Evolutionary conservation across 2,113 vertebrate genomes (phyloP), one percentile per base, ranked within the genome.

Genomic region (Gyps fulvus): DNA sequence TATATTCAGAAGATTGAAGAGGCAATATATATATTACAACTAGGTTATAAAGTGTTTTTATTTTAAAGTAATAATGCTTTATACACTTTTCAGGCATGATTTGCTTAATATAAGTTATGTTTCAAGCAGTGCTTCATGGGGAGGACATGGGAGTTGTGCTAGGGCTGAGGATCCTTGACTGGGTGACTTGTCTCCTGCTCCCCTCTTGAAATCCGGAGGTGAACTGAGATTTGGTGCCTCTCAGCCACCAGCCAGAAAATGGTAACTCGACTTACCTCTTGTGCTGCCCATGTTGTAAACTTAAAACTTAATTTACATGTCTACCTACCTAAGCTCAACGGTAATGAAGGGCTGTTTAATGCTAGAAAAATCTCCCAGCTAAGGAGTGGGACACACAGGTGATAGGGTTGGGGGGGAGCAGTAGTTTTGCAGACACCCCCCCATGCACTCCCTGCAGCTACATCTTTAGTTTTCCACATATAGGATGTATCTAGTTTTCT

Each of bases 381-480:
- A 16, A 27, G 52, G 25, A 71, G 16, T 29, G 42, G 13, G 79
- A 34, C 10, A 26, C 19, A 10, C 5, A 54, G 29, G 13, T 58
- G 40, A 62, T 9, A n/a, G 26, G 36, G 6, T 1, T 49, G 16
- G 5, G 3, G 27, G 13, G 22, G 3, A 62, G 10, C n/a, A 42
- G 23, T 38, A 45, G 15, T 73, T 87, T 57, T 78, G 23, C 36
- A 69, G 50, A 54, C 6, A 27, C 18, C 6, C 16, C 18, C 6
- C 1, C 8, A 1, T 2, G 2, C 10, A 4, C 2, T 59, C 9
- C 36, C 16, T 80, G 23, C 29, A 67, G 4, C 40, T 76, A 8
- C 14, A 31, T 45, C 23, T 61, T 69, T 50, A 34, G 16, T 86
- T 78, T 84, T 63, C 40, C 32, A 27, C 16, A 10, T 55, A 36